Conservation (phyloP, 2,113 vertebrate genomes). For the Phaethornis superciliosus region DNA sequence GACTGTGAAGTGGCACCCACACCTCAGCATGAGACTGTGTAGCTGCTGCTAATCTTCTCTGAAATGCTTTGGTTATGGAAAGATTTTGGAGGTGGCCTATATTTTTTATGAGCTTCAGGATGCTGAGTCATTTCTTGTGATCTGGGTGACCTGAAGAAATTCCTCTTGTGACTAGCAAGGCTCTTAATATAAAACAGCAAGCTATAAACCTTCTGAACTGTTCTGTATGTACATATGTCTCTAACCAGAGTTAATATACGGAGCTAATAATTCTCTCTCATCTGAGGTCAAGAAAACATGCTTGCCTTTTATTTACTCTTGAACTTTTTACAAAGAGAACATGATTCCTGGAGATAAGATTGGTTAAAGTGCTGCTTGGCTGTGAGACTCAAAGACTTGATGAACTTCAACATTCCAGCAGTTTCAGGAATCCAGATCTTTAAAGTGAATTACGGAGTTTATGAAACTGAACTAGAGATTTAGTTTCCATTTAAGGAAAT, state of each 20-base stretch:
- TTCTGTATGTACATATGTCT: not conserved
- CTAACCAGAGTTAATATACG: not conserved
- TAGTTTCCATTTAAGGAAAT: slow-evolving; percentile 54
- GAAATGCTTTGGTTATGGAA: not conserved
- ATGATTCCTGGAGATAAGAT: slow-evolving; percentile 60
- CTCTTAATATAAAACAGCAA: not conserved
- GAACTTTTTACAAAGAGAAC: slow-evolving; percentile 41
- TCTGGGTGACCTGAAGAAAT: slow-evolving; percentile 9
- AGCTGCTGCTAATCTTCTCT: not conserved
- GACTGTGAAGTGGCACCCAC: not conserved
- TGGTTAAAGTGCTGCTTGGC: slow-evolving; percentile 36
- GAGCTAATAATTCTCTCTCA: not conserved
- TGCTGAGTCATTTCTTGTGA: not conserved
- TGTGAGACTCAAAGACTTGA: slow-evolving; percentile 30
- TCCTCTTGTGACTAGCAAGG: not conserved
- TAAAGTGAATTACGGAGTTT: slow-evolving; percentile 49
- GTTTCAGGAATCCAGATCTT: slow-evolving; percentile 54
- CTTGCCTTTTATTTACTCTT: slow-evolving; percentile 48
- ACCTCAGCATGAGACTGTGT: not conserved
- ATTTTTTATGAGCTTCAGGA: not conserved
- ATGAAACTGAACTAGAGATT: slow-evolving; percentile 16
- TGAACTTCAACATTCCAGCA: slow-evolving; percentile 57
- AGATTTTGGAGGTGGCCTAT: not conserved
- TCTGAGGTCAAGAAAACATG: slow-evolving; percentile 41
- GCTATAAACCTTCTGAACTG: not conserved